A percentile compares a stretch with the other conserved stretches of the same genome.
phyloP scores from a whole-genome alignment of 2,797 vertebrate genomes.

The Neostethus bicornis region DNA sequence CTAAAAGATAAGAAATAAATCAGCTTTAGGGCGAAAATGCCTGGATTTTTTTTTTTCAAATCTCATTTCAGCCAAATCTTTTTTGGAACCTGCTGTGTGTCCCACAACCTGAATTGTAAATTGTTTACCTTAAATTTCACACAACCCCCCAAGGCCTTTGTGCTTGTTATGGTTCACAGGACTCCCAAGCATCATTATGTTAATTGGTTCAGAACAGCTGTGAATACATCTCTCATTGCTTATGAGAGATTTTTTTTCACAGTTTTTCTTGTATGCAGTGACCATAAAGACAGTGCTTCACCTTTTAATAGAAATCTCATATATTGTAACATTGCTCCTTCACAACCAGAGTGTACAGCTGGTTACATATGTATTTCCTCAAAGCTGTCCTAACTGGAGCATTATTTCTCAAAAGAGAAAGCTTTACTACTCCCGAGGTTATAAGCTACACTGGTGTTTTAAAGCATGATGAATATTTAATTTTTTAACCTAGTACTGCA shows the following conservation, averaged over 20 bases:
- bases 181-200: constrained; percentile 76
- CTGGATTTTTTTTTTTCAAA: constrained; percentile 57
- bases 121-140: constrained; percentile 77
- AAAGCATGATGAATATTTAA: constrained; percentile 64
- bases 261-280: constrained; percentile 19
- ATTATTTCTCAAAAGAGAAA: constrained; percentile 36
- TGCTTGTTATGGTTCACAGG: constrained; percentile 70
- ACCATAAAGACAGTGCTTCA: constrained; percentile 30
- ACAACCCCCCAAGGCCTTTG: constrained; percentile 72
- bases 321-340: constrained; percentile 12
- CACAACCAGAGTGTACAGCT: constrained; percentile 1
- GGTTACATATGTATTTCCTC: constrained; percentile 26
- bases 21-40: constrained; percentile 29
- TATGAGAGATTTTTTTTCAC: constrained; percentile 45
- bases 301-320: constrained; percentile 26
- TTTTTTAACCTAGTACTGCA: constrained; percentile 32
- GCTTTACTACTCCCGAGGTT: constrained; percentile 22
- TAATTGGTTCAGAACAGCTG: constrained; percentile 75
- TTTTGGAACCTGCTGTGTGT: constrained; percentile 32
- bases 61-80: constrained; percentile 63
- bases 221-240: constrained; percentile 54
- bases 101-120: constrained; percentile 68
- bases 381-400: constrained; percentile 21
- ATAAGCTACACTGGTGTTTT: constrained; percentile 36
- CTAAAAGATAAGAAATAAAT: constrained; percentile 17